phyloP scores from a whole-genome alignment of 2,113 vertebrate genomes.

The Sturnus vulgaris region DNA sequence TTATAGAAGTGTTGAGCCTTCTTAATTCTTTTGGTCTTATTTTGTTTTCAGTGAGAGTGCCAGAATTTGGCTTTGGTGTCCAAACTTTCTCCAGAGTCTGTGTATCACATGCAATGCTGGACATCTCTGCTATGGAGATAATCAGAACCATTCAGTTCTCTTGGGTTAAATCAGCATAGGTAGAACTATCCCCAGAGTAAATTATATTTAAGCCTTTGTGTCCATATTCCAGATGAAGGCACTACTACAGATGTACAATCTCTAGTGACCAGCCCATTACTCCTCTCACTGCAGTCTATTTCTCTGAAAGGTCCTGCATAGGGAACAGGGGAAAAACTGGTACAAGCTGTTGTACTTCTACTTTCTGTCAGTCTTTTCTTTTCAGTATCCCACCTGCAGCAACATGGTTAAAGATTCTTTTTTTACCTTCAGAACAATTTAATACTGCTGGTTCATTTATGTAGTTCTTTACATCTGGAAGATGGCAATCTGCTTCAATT shows the following conservation, averaged over 20 bases:
- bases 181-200: background rate
- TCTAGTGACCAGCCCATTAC: background rate
- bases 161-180: background rate
- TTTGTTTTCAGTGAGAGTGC: background rate
- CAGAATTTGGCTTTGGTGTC: background rate
- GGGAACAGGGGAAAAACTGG: background rate
- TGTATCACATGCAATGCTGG: rapidly evolving
- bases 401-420: background rate
- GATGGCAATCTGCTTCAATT: background rate
- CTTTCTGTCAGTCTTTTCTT: background rate
- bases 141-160: background rate
- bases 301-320: background rate
- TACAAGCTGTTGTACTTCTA: background rate
- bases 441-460: background rate
- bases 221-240: background rate
- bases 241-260: background rate
- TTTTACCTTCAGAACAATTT: background rate
- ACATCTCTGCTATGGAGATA: background rate
- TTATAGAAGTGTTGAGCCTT: background rate
- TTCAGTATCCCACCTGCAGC: background rate
- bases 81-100: background rate
- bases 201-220: background rate
- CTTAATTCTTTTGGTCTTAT: background rate
- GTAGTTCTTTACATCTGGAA: background rate
- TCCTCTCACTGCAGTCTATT: background rate